phyloP scores from a whole-genome alignment of 2,888 invertebrate genomes.

The Blastobasis lacticolella region DNA sequence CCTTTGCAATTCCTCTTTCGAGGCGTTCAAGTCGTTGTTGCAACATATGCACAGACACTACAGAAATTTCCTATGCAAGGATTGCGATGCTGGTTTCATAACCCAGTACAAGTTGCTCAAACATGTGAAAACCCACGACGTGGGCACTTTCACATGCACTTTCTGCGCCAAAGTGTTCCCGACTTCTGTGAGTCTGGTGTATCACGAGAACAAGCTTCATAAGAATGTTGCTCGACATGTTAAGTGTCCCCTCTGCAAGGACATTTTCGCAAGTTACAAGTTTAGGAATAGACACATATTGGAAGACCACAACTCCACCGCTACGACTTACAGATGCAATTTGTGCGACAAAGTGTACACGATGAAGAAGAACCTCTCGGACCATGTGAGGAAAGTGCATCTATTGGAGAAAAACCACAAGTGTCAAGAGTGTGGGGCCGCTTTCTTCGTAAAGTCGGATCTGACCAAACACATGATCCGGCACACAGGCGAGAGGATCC shows the following conservation, averaged over 20 bases:
- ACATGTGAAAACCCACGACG: slow-evolving; percentile 15
- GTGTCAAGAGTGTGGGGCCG: slow-evolving; percentile 33
- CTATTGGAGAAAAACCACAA: slow-evolving; percentile 33
- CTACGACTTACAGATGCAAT: slow-evolving; percentile 26
- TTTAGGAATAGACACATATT: slow-evolving; percentile 17
- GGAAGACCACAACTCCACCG: slow-evolving; percentile 13
- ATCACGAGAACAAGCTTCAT: slow-evolving; percentile 27
- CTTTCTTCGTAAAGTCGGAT: slow-evolving; percentile 29
- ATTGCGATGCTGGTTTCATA: slow-evolving; percentile 25
- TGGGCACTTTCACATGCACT: slow-evolving; percentile 18
- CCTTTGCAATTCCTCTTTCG: slow-evolving; percentile 23
- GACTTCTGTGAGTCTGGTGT: slow-evolving; percentile 13
- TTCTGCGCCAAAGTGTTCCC: slow-evolving; percentile 20
- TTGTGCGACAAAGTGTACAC: slow-evolving; percentile 36
- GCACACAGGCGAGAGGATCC: slow-evolving; percentile 36
- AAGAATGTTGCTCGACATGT: too few species aligned
- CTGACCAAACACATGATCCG: slow-evolving; percentile 36
- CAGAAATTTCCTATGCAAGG: slow-evolving; percentile 35
- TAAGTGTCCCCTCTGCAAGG: slow-evolving; percentile 20
- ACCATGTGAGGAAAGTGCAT: slow-evolving; percentile 38
- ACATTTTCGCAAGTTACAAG: slow-evolving; percentile 15
- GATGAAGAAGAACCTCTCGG: slow-evolving; percentile 26
- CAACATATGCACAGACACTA: slow-evolving; percentile 43
- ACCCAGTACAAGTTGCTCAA: slow-evolving; percentile 11
- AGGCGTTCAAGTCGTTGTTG: slow-evolving; percentile 23